Evolutionary conservation across 2,888 invertebrate species (phyloP), one percentile per base, ranked within the genome.

Genomic region (Lamproptera curius): DNA sequence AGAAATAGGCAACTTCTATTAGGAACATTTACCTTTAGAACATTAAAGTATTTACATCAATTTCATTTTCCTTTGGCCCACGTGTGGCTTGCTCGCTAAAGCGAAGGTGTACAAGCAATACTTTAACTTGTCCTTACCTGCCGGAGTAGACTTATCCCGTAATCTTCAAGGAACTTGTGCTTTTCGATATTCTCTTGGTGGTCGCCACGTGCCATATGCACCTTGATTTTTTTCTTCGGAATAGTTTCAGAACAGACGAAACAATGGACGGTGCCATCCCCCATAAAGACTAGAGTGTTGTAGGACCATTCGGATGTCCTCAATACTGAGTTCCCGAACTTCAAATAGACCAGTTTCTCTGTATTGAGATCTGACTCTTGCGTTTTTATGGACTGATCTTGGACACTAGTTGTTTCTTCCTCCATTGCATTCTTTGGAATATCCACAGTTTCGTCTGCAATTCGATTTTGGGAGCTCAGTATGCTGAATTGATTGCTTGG

Each of bases 121-220:
- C n/a, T n/a, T n/a, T n/a, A n/a, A n/a, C n/a, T n/a, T n/a, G n/a
- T n/a, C n/a, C n/a, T n/a, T n/a, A 70, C 75, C 69, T 74, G 74
- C 50, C 74, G 53, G 2, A 74, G 48, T 9, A 71, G 51, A 45
- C 63, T 58, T 11, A 56, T 61, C 1, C 61, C 55, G 46, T 62
- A 66, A 43, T 64, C 58, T 35, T 63, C 55, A 38, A 73, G 23
- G 56, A 65, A 56, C 38, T 64, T 55, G 46, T 58, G 55, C 42
- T 59, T 50, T 2, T 56, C 31, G 39, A 65, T 28, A 53, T 63
- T 52, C 9, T 62, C 46, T 10, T 39, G 10, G 59, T 67, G 65
- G 14, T 20, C n/a, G 2, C 50, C 31, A 3, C 48, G 54, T 0
- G 55, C 49, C 0, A 59, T 34, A 4, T 66, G 67, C 1, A 34